These are phyloP conservation scores for Chromis chromis DNA, from an alignment of 2,797 vertebrate species.

Conservation along the genomic window DNA sequence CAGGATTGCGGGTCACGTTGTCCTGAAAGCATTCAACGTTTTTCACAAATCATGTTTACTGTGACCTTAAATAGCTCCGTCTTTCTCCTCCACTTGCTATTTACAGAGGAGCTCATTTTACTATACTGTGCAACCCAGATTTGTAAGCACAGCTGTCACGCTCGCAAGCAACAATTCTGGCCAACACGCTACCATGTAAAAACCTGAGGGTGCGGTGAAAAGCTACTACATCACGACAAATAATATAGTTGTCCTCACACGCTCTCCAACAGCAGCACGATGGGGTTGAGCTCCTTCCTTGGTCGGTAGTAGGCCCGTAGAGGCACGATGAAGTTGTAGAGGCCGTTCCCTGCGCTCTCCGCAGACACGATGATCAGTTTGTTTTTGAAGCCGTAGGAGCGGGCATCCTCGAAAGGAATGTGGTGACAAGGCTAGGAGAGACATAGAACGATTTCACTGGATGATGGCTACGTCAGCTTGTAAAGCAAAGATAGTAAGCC, in stretches of 20 bases:
- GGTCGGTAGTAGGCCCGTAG: constrained; percentile 88
- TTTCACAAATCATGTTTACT: constrained; percentile 68
- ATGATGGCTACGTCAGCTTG: not conserved
- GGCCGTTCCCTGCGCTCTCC: constrained; percentile 88
- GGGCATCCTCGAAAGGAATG: constrained; percentile 87
- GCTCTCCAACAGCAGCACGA: constrained; percentile 88
- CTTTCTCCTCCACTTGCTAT: constrained; percentile 40
- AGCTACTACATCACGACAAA: not conserved
- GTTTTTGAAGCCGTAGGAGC: constrained; percentile 89
- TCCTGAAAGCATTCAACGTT: constrained; percentile 62
- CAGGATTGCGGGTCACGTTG: constrained; percentile 36
- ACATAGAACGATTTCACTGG: not conserved
- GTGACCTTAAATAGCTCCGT: constrained; percentile 40
- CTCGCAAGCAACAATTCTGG: constrained; percentile 4
- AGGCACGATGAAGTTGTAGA: constrained; percentile 90
- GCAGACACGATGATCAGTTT: constrained; percentile 89
- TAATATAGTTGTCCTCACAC: constrained; percentile 77
- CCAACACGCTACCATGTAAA: constrained; percentile 15
- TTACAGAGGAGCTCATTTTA: constrained; percentile 40
- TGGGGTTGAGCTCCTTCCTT: constrained; percentile 88
- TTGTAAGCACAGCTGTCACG: constrained; percentile 15
- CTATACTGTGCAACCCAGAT: constrained; percentile 31
- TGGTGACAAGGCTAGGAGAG: constrained; percentile 85
- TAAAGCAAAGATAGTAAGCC: not conserved
- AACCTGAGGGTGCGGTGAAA: constrained; percentile 11